A percentile compares a stretch with the other conserved stretches of the same genome.
Conservation (phyloP, 1,140 invertebrate species). For the Diabrotica virgifera region DNA sequence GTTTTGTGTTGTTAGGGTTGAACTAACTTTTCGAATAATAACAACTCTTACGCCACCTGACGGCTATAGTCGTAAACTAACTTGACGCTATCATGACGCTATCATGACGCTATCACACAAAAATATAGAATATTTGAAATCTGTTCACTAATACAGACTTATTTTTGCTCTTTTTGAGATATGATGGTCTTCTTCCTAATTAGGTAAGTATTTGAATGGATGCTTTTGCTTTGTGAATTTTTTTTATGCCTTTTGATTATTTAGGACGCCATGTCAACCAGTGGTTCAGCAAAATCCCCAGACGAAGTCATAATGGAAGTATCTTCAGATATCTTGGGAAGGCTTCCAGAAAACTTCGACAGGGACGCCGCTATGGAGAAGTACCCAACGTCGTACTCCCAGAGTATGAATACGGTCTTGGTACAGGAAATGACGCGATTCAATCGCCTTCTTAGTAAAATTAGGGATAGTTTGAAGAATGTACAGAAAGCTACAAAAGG, state of each 20-base stretch:
- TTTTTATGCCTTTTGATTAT: not conserved
- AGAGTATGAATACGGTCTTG: conserved; percentile 90
- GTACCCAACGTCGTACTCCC: conserved; percentile 77
- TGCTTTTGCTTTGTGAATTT: not conserved
- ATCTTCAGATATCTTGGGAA: conserved; percentile 66
- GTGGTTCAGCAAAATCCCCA: conserved; percentile 53
- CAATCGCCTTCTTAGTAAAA: conserved; percentile 73
- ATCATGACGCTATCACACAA: no score
- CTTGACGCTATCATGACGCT: no score
- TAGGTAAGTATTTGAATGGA: no score
- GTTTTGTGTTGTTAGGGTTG: no score
- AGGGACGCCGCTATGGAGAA: conserved; percentile 63
- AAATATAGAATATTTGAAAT: no score
- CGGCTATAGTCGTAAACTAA: no score
- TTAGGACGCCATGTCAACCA: conserved; percentile 47
- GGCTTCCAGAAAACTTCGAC: conserved; percentile 74
- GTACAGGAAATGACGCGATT: conserved; percentile 93
- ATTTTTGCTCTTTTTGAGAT: no score
- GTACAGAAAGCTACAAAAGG: conserved; percentile 90
- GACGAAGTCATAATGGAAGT: conserved; percentile 71
- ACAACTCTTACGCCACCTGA: no score
- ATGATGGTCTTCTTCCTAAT: no score
- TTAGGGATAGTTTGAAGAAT: conserved; percentile 72
- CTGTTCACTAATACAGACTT: no score
- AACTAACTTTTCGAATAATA: no score